A percentile compares a stretch with the other conserved stretches of the same genome.
Conservation (phyloP, 2,797 vertebrate genomes). For the Liasis olivaceus region DNA sequence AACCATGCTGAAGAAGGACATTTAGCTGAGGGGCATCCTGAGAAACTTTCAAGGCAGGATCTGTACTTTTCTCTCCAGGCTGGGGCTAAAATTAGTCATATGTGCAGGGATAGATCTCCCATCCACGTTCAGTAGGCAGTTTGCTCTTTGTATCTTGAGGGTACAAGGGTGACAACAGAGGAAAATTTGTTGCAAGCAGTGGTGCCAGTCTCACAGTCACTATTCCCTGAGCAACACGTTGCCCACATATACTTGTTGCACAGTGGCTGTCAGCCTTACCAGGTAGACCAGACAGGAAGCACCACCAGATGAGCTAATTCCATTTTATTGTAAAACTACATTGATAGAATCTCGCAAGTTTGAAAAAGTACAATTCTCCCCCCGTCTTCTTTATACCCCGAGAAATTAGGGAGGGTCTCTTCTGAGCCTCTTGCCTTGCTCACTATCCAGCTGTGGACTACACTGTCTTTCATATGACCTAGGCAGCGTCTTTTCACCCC, state of each 20-base stretch:
- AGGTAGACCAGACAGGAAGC: no score
- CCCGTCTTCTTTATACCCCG: no score
- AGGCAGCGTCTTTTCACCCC: no score
- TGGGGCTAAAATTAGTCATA: background rate
- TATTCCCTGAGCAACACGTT: background rate
- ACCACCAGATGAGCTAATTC: no score
- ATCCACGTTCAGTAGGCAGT: background rate
- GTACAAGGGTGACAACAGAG: background rate
- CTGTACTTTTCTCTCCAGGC: slow-evolving; percentile 22
- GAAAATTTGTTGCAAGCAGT: background rate
- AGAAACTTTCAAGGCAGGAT: slow-evolving; percentile 19
- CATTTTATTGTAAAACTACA: no score
- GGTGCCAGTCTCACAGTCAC: background rate
- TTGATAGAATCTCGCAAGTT: no score
- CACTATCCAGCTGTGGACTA: no score
- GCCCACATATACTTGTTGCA: background rate
- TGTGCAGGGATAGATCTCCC: background rate
- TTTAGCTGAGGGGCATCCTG: slow-evolving; percentile 31
- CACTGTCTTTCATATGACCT: no score
- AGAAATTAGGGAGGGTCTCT: no score
- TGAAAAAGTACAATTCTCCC: no score
- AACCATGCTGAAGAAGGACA: slow-evolving; percentile 42
- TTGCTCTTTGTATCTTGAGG: background rate
- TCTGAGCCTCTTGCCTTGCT: no score
- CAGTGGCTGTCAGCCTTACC: background rate